A percentile compares a stretch with the other conserved stretches of the same genome.
These are phyloP conservation scores for Lithophane semibrunnea DNA, from an alignment of 2,888 invertebrate species.

Conservation along the genomic window DNA sequence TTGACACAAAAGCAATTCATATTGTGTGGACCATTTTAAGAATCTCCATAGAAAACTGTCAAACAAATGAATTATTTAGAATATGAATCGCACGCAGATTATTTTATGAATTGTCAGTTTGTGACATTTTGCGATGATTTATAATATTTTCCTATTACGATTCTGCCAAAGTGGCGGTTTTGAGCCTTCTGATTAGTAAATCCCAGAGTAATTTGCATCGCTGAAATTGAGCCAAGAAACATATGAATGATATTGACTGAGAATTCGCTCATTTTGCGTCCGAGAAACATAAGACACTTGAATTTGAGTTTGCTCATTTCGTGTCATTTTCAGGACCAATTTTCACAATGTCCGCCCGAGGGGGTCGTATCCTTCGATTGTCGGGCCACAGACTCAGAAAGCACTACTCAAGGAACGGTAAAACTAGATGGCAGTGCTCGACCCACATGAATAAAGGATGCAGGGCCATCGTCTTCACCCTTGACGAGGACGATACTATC, in stretches of 20 bases:
- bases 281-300: background rate
- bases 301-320: background rate
- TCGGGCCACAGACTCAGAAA: constrained; percentile 70
- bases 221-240: background rate
- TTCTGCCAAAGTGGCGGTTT: too few species aligned
- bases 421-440: constrained; percentile 71
- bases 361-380: constrained; percentile 24
- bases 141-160: too few species aligned
- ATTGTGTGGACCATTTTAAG: too few species aligned
- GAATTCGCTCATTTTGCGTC: too few species aligned
- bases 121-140: too few species aligned
- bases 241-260: too few species aligned
- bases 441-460: constrained; percentile 69
- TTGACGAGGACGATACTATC: constrained; percentile 63
- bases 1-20: too few species aligned
- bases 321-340: constrained; percentile 22
- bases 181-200: background rate
- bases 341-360: constrained; percentile 24
- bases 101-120: too few species aligned
- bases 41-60: too few species aligned
- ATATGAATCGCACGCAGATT: too few species aligned
- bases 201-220: background rate
- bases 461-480: constrained; percentile 67
- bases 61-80: too few species aligned
- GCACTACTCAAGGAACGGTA: constrained; percentile 64